phyloP scores from a whole-genome alignment of 2,888 invertebrate genomes.

The Heliconius ethilla region DNA sequence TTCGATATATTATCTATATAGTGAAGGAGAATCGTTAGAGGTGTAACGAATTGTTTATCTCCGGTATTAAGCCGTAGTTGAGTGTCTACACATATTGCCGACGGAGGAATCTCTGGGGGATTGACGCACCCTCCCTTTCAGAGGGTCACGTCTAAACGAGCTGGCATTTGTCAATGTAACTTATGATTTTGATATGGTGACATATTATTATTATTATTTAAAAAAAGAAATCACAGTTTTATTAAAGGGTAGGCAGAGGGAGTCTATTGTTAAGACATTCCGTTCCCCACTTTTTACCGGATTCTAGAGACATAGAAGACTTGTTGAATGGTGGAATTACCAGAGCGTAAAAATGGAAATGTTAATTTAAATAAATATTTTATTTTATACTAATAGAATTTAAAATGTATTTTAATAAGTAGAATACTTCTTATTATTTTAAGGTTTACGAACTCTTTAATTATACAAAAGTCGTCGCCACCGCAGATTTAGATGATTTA shows the following conservation, averaged over 20 bases:
- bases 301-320: too few relatives aligned
- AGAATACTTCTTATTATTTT: neutral
- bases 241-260: neutral
- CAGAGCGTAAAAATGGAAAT: too few relatives aligned
- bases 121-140: slow-evolving; percentile 53
- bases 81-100: slow-evolving; percentile 69
- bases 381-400: neutral
- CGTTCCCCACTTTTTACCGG: too few relatives aligned
- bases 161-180: slow-evolving; percentile 63
- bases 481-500: slow-evolving; percentile 45
- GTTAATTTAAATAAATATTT: neutral
- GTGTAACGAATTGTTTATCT: slow-evolving; percentile 75
- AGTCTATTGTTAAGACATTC: too few relatives aligned
- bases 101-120: slow-evolving; percentile 55
- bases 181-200: slow-evolving; percentile 36
- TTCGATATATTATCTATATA: slow-evolving; percentile 60
- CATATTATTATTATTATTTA: slow-evolving; percentile 28
- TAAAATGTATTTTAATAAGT: neutral
- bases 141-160: slow-evolving; percentile 69
- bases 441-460: neutral
- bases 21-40: slow-evolving; percentile 63
- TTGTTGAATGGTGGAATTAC: too few relatives aligned
- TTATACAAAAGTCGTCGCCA: slow-evolving; percentile 31
- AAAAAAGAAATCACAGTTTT: slow-evolving; percentile 20
- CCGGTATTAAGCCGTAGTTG: slow-evolving; percentile 67